Base-by-base conservation (phyloP, 2,888 invertebrate genomes). In the Ennomos quercinarius region DNA sequence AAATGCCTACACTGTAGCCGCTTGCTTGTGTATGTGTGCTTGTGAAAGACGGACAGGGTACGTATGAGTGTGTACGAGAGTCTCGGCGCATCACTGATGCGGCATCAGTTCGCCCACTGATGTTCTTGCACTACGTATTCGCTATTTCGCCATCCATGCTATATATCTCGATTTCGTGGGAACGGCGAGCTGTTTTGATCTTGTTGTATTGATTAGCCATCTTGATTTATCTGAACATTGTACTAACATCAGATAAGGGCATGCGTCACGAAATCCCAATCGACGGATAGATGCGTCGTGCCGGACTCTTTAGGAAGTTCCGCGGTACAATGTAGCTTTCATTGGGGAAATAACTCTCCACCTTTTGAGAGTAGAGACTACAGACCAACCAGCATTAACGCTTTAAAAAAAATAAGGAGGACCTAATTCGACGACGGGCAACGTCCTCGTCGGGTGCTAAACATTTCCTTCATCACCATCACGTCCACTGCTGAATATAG, bases 121-220 rank as follows among this genome's bases (percentile, higher is more conserved):
- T 17, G 3, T 34, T 1, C 3, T 12, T 48, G 1, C 35, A 17
- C 53, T 58, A 35, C 12, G 11, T 44, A 38, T 51, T 57, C 58
- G 48, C 58, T 78, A 78, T 83, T 80, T 76, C 70, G 72, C 79
- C 73, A 76, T 76, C 76, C 80, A 77, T 52, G 59, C 63, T 50
- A 50, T 49, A 59, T 57, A 66, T 65, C 54, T 58, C 77, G 74
- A 73, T 78, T 84, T 84, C 87, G 87, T 87, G 87, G 83, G 87
- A 87, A 88, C 81, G 69, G 65, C 64, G 67, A 63, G 66, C 70
- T 63, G 66, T 72, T 61, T 56, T 67, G 83, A 84, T 80, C 81
- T 78, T 72, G 61, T 67, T 70, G 71, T 74, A 81, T 79, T 79
- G 84, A 84, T 83, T 83, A 81, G 74, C 66, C 67, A 71, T 70